Percentiles rank a stretch among this genome's conserved stretches.
These are phyloP conservation scores for Thelaira solivaga DNA, from an alignment of 2,888 invertebrate species.

Conservation along the genomic window DNA sequence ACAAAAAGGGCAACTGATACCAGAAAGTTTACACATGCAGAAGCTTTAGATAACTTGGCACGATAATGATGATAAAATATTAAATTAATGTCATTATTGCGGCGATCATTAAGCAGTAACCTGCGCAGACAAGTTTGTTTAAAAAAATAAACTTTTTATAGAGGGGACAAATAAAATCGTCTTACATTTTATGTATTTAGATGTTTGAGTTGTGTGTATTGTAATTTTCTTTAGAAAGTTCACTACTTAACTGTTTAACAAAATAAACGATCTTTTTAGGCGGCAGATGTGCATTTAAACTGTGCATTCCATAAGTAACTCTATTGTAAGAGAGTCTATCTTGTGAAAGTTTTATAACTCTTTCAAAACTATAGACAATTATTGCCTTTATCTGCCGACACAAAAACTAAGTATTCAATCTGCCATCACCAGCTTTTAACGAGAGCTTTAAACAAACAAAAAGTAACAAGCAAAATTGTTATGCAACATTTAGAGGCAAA, in stretches of 20 bases:
- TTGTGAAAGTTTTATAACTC: constrained; percentile 41
- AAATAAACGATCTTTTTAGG: neutral
- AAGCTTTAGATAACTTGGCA: neutral
- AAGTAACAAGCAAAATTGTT: neutral
- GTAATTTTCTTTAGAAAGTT: neutral
- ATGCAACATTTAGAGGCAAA: constrained; percentile 26
- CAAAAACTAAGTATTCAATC: neutral
- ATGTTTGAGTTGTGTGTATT: neutral
- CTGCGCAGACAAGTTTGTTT: too few species aligned
- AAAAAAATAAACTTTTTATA: too few species aligned
- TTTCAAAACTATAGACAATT: constrained; percentile 34
- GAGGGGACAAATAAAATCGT: too few species aligned
- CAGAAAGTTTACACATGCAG: neutral
- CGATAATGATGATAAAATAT: neutral
- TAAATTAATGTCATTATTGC: neutral
- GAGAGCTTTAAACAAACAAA: constrained; percentile 13
- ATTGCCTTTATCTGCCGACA: neutral
- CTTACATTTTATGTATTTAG: too few species aligned
- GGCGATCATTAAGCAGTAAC: neutral
- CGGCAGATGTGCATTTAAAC: constrained; percentile 1
- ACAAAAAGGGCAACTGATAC: neutral
- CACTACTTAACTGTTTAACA: neutral
- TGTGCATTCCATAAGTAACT: neutral
- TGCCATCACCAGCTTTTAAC: neutral
- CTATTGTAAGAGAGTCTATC: neutral